Evolutionary conservation across 1,140 invertebrate species (phyloP).

Genomic region (Rhyacophila brunnea): DNA sequence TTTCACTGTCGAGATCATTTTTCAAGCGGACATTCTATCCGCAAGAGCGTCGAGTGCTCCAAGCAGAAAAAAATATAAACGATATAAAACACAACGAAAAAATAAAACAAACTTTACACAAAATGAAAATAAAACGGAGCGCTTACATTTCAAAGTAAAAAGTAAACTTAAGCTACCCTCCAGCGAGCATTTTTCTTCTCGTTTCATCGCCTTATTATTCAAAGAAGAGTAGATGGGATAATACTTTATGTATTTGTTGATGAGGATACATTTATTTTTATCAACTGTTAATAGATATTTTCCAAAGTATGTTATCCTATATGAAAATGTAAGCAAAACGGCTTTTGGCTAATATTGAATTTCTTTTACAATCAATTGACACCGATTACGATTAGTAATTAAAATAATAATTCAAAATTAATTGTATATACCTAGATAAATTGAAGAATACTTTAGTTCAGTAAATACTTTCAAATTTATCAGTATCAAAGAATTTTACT

Average conservation of each 20-base stretch:
- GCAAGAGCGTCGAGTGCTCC: background rate
- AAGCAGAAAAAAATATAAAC: slow-evolving; percentile 5
- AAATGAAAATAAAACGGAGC: slow-evolving; percentile 15
- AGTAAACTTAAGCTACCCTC: slow-evolving; percentile 3
- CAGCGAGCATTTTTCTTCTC: slow-evolving; percentile 22
- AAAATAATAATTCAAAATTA: too few relatives aligned
- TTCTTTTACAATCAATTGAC: too few relatives aligned
- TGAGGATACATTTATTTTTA: slow-evolving; percentile 33
- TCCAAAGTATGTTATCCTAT: background rate
- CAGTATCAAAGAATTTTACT: too few relatives aligned
- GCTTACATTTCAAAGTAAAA: slow-evolving; percentile 26
- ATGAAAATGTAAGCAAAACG: too few relatives aligned
- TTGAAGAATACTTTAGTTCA: too few relatives aligned
- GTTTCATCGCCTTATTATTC: background rate
- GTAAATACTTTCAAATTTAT: too few relatives aligned
- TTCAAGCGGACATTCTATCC: slow-evolving; percentile 26
- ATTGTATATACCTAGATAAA: too few relatives aligned
- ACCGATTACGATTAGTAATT: too few relatives aligned
- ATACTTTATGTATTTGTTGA: slow-evolving; percentile 17
- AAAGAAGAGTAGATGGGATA: background rate
- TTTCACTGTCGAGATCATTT: slow-evolving; percentile 6
- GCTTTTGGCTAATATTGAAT: too few relatives aligned
- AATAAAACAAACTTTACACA: background rate
- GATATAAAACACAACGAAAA: slow-evolving; percentile 10
- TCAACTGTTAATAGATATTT: slow-evolving; percentile 33